A percentile compares a stretch with the other conserved stretches of the same genome.
phyloP scores from a whole-genome alignment of 2,888 invertebrate genomes.

The Melinopterus prodromus region DNA sequence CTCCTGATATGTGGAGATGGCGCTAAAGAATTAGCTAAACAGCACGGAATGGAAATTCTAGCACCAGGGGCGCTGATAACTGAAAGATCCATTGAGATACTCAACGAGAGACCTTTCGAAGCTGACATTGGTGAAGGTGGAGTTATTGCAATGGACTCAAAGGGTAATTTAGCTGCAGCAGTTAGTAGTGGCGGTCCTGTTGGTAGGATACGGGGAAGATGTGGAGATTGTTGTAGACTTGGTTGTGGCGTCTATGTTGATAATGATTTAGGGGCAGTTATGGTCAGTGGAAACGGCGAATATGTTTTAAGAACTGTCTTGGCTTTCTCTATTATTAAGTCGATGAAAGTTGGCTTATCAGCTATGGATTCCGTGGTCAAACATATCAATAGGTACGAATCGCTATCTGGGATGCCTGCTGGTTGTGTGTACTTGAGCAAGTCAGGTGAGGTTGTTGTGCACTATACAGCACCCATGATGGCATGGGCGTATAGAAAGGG shows the following conservation, averaged over 20 bases:
- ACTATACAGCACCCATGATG: slow-evolving; percentile 5
- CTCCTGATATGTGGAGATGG: neutral
- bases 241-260: slow-evolving; percentile 10
- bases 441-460: slow-evolving; percentile 1
- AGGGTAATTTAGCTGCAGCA: neutral
- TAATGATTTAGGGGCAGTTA: neutral
- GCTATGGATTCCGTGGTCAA: slow-evolving; percentile 5
- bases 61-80: neutral
- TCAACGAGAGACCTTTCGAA: neutral
- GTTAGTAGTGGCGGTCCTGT: slow-evolving; percentile 4
- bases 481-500: slow-evolving; percentile 8
- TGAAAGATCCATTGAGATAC: neutral
- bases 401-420: neutral
- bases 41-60: neutral
- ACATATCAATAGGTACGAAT: neutral
- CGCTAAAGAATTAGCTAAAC: slow-evolving; percentile 5
- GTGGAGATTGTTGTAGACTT: neutral
- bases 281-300: neutral
- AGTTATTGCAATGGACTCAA: neutral
- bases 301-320: slow-evolving; percentile 1
- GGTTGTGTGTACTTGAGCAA: neutral
- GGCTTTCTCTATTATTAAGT: neutral
- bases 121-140: neutral
- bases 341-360: neutral
- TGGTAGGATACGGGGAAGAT: neutral